Evolutionary conservation across 2,797 vertebrate genomes (phyloP).

Genomic region (Otolemur crassicaudatus): DNA sequence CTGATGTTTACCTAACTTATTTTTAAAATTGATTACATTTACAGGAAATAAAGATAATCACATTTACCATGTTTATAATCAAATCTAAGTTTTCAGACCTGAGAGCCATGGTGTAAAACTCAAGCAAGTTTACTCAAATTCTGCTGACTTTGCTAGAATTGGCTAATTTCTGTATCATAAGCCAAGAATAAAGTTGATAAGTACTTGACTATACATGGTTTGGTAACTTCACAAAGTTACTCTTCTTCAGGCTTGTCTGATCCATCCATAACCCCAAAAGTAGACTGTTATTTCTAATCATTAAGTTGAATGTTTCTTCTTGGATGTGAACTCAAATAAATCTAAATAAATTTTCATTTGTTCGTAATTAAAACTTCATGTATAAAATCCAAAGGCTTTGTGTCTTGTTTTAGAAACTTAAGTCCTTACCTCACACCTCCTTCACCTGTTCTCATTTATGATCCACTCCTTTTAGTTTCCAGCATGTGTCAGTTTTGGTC

Average conservation of each 20-base stretch:
- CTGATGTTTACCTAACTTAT: constrained; percentile 65
- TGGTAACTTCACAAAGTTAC: constrained; percentile 62
- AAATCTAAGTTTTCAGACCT: constrained; percentile 76
- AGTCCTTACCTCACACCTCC: background rate
- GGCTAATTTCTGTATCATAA: constrained; percentile 78
- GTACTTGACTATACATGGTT: constrained; percentile 62
- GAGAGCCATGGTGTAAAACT: constrained; percentile 82
- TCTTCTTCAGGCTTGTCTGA: constrained; percentile 55
- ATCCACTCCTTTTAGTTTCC: background rate
- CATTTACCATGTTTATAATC: constrained; percentile 64
- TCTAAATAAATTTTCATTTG: constrained; percentile 70
- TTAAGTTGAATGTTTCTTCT: constrained; percentile 63
- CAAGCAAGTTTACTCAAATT: constrained; percentile 82
- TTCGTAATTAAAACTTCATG: constrained; percentile 78
- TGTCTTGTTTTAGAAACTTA: constrained; percentile 60
- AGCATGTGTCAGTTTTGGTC: background rate
- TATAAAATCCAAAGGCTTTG: constrained; percentile 62
- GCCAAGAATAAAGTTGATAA: constrained; percentile 77
- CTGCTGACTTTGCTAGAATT: constrained; percentile 82
- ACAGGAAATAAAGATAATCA: constrained; percentile 80
- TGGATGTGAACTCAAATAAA: constrained; percentile 65
- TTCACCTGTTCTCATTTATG: background rate
- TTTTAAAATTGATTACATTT: constrained; percentile 73
- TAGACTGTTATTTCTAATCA: constrained; percentile 54
- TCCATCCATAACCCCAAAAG: constrained; percentile 8